Conservation (phyloP, 2,797 vertebrate genomes). For the Bufotes viridis region DNA sequence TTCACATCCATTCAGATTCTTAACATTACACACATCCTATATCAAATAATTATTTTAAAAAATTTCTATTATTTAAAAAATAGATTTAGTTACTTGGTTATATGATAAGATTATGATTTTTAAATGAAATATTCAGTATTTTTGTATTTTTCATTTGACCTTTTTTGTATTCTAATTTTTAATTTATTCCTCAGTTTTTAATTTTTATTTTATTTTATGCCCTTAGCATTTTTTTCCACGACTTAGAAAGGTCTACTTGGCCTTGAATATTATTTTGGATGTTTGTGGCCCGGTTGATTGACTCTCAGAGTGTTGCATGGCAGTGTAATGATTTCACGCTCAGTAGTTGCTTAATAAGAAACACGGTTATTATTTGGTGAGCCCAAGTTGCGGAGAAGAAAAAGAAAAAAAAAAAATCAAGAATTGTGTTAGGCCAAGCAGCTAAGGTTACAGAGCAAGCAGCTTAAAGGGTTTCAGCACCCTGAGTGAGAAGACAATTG, state of each 20-base stretch:
- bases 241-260: no score
- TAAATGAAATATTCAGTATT: not conserved
- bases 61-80: not conserved
- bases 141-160: not conserved
- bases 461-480: conserved; percentile 73
- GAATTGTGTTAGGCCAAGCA: conserved; percentile 72
- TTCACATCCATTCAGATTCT: not conserved
- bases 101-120: not conserved
- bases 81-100: not conserved
- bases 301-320: conserved; percentile 76
- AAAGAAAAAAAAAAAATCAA: conserved; percentile 67
- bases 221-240: not conserved
- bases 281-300: conserved; percentile 73
- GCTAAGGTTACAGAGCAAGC: conserved; percentile 76
- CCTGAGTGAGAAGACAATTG: conserved; percentile 74
- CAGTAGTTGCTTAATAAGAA: conserved; percentile 85
- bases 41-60: not conserved
- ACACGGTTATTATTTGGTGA: conserved; percentile 79
- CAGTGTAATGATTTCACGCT: conserved; percentile 82
- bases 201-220: not conserved
- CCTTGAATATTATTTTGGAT: conserved; percentile 5
- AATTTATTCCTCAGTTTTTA: not conserved
- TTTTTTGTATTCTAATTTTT: not conserved
- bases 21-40: not conserved
- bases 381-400: conserved; percentile 72